Base-by-base conservation (phyloP, 2,797 vertebrate species). In the Xenops minutus region DNA sequence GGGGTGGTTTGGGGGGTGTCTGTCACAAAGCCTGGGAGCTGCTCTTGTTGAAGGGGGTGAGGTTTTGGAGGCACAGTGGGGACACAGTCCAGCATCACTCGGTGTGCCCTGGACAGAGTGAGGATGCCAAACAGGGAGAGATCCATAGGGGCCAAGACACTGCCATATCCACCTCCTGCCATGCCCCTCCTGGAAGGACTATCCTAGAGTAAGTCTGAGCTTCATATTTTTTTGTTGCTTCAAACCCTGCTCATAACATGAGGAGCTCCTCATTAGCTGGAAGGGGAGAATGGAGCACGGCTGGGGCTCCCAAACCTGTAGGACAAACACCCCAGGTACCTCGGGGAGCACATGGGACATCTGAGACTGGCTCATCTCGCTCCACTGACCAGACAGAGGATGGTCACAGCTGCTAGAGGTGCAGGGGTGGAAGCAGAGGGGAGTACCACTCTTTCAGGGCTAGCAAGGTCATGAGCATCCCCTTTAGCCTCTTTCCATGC, bases 201-300 rank as follows among this genome's bases (percentile, higher is more conserved):
- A 34, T 54, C 82, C 85, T 82, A 23, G 89, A 93, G 85, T 87
- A 91, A 94, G 79, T 91, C 75, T 21, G 67, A 71, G 85, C 72
- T 77, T n/a, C n/a, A n/a, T n/a, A n/a, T n/a, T 67, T 19, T 14
- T 64, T 66, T 63, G 39, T 11, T 59, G 19, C 37, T 79, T 61
- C 62, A 66, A 76, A 83, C 24, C 12, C 34, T 61, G 63, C 39
- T 69, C 1, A 0, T 21, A 20, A 41, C 29, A 15, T 29, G 34
- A 23, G 69, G 55, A 78, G 49, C 15, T 52, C 27, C 52, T 55
- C 2, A 2, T 30, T 51, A 19, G 61, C 22, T 27, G 56, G n/a
- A 63, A 81, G 32, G 36, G 64, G 55, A 71, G 73, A 66, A n/a
- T 51, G 64, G n/a, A 61, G 18, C 27, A 1, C 4, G 7, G 30